Evolutionary conservation across 2,888 invertebrate genomes (phyloP).

Genomic region (Dyspetes luteomarginatus): DNA sequence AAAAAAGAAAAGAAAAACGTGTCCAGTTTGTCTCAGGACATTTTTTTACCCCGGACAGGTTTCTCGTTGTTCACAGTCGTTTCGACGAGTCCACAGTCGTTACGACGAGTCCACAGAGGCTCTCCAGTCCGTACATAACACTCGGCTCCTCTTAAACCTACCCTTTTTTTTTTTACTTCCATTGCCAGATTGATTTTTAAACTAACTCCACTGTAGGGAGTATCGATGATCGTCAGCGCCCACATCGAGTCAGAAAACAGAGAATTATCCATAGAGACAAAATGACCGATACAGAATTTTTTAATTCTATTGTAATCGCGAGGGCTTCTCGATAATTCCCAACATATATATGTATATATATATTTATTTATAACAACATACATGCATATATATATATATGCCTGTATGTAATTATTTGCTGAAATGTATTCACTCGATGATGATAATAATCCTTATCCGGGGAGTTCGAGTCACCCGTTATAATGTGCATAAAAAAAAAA

Average conservation of each 20-base stretch:
- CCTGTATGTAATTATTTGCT: not conserved
- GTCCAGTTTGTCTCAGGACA: not conserved
- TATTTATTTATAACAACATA: not conserved
- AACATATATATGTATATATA: not conserved
- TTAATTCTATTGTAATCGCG: not conserved
- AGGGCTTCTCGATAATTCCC: not conserved
- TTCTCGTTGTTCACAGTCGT: not conserved
- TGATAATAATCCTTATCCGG: constrained; percentile 59
- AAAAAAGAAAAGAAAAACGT: not conserved
- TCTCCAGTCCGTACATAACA: too few species aligned
- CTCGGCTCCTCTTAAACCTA: not conserved
- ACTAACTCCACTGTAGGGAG: not conserved
- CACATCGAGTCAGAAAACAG: not conserved
- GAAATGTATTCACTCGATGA: constrained; percentile 44
- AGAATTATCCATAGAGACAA: constrained; percentile 10
- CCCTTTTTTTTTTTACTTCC: not conserved
- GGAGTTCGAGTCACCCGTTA: constrained; percentile 63
- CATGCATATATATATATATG: not conserved
- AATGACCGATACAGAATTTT: not conserved
- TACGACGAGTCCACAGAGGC: too few species aligned
- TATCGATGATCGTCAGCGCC: constrained; percentile 20
- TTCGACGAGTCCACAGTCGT: too few species aligned
- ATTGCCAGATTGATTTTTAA: constrained; percentile 19
- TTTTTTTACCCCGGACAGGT: not conserved
- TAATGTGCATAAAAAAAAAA: constrained; percentile 35